These are phyloP conservation scores for Lasiurus cinereus DNA, from an alignment of 2,113 vertebrate genomes.

Conservation along the genomic window DNA sequence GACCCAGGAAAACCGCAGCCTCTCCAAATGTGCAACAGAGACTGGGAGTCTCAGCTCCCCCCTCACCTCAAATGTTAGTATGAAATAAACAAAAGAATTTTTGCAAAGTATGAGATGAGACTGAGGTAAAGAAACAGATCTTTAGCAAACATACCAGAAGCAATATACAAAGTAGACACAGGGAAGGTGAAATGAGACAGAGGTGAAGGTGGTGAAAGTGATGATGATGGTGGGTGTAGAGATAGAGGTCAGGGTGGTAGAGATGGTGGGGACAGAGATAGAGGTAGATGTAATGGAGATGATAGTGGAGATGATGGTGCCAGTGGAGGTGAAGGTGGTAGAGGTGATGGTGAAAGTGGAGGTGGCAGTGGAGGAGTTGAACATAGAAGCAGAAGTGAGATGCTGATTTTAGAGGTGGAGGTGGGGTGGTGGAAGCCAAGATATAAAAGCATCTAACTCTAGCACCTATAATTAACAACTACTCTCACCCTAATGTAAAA, in stretches of 20 bases:
- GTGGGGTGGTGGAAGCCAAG: background rate
- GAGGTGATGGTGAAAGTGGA: background rate
- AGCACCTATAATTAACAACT: background rate
- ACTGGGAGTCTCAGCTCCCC: background rate
- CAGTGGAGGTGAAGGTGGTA: background rate
- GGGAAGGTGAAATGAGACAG: background rate
- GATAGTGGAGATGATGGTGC: background rate
- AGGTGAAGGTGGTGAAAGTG: too few relatives aligned
- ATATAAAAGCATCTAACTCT: background rate
- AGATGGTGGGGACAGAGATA: fast-evolving
- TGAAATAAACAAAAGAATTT: background rate
- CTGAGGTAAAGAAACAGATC: background rate
- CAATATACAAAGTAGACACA: background rate
- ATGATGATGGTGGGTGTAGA: too few relatives aligned
- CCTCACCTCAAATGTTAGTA: background rate
- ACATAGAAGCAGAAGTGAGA: too few relatives aligned
- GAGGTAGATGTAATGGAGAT: background rate
- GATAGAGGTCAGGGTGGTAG: background rate
- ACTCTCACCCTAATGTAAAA: background rate
- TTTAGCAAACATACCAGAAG: background rate
- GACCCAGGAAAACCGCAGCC: background rate
- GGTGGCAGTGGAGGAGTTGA: background rate
- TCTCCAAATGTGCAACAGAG: background rate
- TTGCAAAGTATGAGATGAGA: background rate
- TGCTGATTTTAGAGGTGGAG: background rate